These are phyloP conservation scores for Acronicta psi DNA, from an alignment of 2,888 invertebrate genomes.

Conservation along the genomic window DNA sequence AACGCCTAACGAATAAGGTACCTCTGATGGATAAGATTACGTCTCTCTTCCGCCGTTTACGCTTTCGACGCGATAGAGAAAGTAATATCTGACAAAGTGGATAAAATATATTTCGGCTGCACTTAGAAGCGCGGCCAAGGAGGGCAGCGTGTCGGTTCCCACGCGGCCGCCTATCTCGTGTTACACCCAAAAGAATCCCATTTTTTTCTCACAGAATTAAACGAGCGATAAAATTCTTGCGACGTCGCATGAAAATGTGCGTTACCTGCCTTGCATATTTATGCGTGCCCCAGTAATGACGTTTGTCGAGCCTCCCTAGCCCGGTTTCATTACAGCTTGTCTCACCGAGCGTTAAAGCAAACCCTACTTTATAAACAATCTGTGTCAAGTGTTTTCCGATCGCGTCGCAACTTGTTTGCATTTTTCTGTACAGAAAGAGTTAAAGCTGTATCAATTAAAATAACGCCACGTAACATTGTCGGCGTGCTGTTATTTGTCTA, in stretches of 20 bases:
- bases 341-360: constrained; percentile 74
- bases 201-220: constrained; percentile 88
- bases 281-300: constrained; percentile 87
- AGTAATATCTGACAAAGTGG: constrained; percentile 84
- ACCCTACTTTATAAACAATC: constrained; percentile 81
- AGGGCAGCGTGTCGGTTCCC: constrained; percentile 81
- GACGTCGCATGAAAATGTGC: constrained; percentile 89
- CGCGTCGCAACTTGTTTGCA: constrained; percentile 75
- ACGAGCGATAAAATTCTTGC: constrained; percentile 89
- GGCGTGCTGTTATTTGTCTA: constrained; percentile 66
- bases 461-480: constrained; percentile 61
- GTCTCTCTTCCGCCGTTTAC: constrained; percentile 72
- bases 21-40: constrained; percentile 84
- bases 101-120: constrained; percentile 84
- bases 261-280: constrained; percentile 89
- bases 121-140: constrained; percentile 78
- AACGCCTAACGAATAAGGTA: constrained; percentile 79
- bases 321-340: constrained; percentile 82
- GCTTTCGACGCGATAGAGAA: constrained; percentile 76
- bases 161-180: constrained; percentile 83
- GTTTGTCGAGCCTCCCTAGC: constrained; percentile 81
- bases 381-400: constrained; percentile 82
- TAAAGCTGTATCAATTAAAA: constrained; percentile 77
- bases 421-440: constrained; percentile 70
- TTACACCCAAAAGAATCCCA: constrained; percentile 84